Percentiles rank a stretch among this genome's conserved stretches.
phyloP scores from a whole-genome alignment of 1,140 invertebrate genomes.

The Drosophila takahashii region DNA sequence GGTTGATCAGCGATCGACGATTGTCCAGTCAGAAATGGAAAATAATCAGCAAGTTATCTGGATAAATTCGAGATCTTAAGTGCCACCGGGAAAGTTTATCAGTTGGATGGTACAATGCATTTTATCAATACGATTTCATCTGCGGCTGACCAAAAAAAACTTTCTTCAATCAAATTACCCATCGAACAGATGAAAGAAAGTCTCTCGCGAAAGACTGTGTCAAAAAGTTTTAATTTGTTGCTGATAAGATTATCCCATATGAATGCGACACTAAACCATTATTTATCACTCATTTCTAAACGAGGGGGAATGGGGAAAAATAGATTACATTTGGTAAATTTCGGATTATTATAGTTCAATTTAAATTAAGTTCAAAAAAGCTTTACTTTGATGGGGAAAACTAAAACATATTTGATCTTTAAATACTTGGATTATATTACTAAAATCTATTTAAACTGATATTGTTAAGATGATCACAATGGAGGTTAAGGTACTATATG shows the following conservation, averaged over 20 bases:
- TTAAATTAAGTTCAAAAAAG: too few species aligned
- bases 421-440: too few species aligned
- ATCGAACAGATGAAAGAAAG: constrained; percentile 19
- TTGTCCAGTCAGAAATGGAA: background rate
- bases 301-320: background rate
- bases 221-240: background rate
- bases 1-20: constrained; percentile 19
- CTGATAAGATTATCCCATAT: constrained; percentile 3
- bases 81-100: background rate
- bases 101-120: constrained; percentile 11
- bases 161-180: constrained; percentile 22
- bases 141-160: constrained; percentile 1
- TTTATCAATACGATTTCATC: constrained; percentile 22
- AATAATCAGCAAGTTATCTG: constrained; percentile 7
- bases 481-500: too few species aligned
- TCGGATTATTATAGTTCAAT: background rate
- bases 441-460: background rate
- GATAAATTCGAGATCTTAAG: background rate
- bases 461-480: background rate
- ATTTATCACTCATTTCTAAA: background rate
- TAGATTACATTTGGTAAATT: background rate
- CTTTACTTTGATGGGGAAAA: too few species aligned
- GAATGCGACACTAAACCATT: background rate
- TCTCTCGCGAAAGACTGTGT: background rate
- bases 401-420: too few species aligned